phyloP scores from a whole-genome alignment of 2,113 vertebrate species.

The Todiramphus saurophagus region DNA sequence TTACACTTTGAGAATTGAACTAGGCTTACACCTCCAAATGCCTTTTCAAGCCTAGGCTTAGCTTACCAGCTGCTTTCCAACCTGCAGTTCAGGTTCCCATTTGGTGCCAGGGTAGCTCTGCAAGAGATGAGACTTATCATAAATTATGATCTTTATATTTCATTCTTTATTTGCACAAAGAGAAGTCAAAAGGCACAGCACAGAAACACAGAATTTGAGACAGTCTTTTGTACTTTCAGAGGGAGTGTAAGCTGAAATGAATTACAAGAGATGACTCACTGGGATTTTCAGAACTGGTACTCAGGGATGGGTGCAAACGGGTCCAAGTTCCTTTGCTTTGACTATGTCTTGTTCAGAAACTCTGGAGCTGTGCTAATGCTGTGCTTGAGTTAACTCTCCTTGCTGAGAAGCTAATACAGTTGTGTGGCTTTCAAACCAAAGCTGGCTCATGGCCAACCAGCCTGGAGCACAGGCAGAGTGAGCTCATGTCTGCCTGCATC shows the following conservation, averaged over 20 bases:
- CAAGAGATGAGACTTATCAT: background rate
- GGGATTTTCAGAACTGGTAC: background rate
- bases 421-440: background rate
- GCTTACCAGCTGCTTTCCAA: background rate
- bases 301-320: background rate
- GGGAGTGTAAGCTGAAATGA: background rate
- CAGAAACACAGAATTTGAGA: background rate
- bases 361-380: background rate
- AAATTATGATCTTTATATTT: background rate
- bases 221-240: background rate
- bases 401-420: background rate
- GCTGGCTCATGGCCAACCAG: background rate
- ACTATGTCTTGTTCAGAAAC: background rate
- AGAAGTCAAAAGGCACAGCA: background rate
- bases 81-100: background rate
- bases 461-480: background rate
- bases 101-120: background rate
- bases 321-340: background rate
- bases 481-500: slow-evolving; percentile 13
- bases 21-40: background rate
- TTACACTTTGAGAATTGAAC: background rate
- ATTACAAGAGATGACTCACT: slow-evolving; percentile 4
- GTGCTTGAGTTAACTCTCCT: background rate
- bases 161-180: background rate
- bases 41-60: background rate